Base-by-base conservation (phyloP, 1,140 invertebrate genomes). In the Helicoverpa zea region DNA sequence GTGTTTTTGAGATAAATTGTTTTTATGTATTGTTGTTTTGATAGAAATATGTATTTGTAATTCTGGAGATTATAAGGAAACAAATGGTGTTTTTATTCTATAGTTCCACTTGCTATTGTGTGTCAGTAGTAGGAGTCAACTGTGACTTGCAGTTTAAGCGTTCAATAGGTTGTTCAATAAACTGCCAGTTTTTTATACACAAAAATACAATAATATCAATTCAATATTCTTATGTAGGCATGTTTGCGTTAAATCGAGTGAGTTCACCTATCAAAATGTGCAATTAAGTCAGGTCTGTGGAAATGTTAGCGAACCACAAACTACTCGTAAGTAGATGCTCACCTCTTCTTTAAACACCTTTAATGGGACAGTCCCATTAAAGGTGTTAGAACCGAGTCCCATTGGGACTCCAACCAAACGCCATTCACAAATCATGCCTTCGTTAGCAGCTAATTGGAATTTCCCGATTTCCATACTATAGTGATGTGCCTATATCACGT, bases 1-100 rank as follows among this genome's bases (percentile, higher is more conserved):
- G 86, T 88, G 87, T 88, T 82, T 88, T 81, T 80, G 59, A 56
- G 74, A 83, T 85, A 35, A 83, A 88, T 88, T 88, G 80, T 88
- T 86, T 90, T 88, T 74, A n/a, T 81, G 64, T 81, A 80, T 89
- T 83, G 63, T 85, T 78, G 58, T 84, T 75, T 73, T 76, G 73
- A 82, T 76, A 75, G 11, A 47, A 75, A 56, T 47, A 75, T 61
- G 43, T 77, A 63, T 76, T 63, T 52, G 30, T 59, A 29, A 76
- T n/a, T 76, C 43, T 43, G 35, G 35, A 64, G 47, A 64, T 77
- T 77, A 77, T 35, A 0, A 3, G 23, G n/a, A 30, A 7, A 77
- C 35, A 64, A 52, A 77, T 77, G 43, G 43, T 51, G 13, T 35
- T 58, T 35, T 73, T 73, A 56, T 56, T 54, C 3, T 14, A 1